phyloP scores from a whole-genome alignment of 2,113 vertebrate species.

The Pycnonotus jocosus region DNA sequence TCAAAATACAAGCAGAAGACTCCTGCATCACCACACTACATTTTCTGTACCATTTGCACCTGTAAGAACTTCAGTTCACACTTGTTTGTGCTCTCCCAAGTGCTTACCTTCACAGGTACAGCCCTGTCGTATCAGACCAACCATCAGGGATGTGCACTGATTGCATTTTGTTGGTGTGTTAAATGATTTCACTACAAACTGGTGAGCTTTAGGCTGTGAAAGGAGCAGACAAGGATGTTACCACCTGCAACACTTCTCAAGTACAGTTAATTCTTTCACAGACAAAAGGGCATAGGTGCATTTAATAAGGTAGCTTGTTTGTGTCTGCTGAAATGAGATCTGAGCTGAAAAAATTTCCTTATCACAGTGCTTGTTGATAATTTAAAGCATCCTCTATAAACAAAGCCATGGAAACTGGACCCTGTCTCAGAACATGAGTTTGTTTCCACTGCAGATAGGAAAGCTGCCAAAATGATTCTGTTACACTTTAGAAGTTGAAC shows the following conservation, averaged over 20 bases:
- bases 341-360: not conserved
- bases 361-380: not conserved
- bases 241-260: not conserved
- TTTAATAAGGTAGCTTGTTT: not conserved
- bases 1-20: not conserved
- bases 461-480: not conserved
- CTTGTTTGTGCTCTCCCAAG: not conserved
- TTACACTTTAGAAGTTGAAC: not conserved
- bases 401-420: not conserved
- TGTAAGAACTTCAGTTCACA: not conserved
- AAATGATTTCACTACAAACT: constrained; percentile 96
- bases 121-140: constrained; percentile 97
- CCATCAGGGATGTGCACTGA: constrained; percentile 96
- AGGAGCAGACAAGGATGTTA: not conserved
- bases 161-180: constrained; percentile 92
- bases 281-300: not conserved
- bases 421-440: not conserved
- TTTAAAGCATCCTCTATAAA: constrained; percentile 1
- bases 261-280: not conserved
- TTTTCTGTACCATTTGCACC: not conserved
- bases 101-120: constrained; percentile 94
- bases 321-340: not conserved
- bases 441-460: not conserved
- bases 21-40: not conserved
- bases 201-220: constrained; percentile 92